Conservation (phyloP, 1,140 invertebrate species). For the Zaprionus lachaisei region DNA sequence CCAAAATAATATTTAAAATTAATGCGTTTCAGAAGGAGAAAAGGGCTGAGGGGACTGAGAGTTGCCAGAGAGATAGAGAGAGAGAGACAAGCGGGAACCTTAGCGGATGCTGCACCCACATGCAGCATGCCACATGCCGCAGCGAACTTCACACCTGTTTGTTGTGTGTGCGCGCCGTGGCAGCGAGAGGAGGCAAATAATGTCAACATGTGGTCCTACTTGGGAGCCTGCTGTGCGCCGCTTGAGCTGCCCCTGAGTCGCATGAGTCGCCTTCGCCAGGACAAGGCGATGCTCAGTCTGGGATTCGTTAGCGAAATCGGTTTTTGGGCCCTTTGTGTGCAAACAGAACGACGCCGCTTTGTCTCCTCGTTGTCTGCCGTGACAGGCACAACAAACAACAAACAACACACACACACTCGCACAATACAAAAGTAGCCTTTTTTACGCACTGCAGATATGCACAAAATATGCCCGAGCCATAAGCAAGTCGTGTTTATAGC, state of each 20-base stretch:
- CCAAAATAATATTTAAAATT: constrained; percentile 82
- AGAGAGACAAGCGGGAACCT: background rate
- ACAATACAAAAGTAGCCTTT: constrained; percentile 45
- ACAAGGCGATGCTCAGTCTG: constrained; percentile 10
- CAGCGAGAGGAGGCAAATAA: constrained; percentile 35
- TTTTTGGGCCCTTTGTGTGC: constrained; percentile 45
- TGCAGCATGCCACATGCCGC: constrained; percentile 14
- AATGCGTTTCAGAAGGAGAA: constrained; percentile 52
- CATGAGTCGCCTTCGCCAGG: background rate
- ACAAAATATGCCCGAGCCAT: constrained; percentile 62
- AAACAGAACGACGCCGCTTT: constrained; percentile 80
- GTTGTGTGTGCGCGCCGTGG: constrained; percentile 14
- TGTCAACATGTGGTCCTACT: constrained; percentile 75
- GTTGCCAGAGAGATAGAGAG: constrained; percentile 10
- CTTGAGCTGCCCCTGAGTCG: constrained; percentile 26
- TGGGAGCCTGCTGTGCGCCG: constrained; percentile 62
- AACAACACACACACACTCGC: constrained; percentile 33
- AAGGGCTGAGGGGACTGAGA: constrained; percentile 1
- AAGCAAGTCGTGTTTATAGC: constrained; percentile 61
- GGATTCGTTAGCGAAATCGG: constrained; percentile 27
- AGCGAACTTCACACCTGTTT: constrained; percentile 71
- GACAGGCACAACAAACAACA: constrained; percentile 63
- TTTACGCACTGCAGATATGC: constrained; percentile 50
- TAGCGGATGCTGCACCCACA: constrained; percentile 67
- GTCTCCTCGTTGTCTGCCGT: constrained; percentile 68